phyloP scores from a whole-genome alignment of 1,140 invertebrate species.

The Drosophila kepulauana region DNA sequence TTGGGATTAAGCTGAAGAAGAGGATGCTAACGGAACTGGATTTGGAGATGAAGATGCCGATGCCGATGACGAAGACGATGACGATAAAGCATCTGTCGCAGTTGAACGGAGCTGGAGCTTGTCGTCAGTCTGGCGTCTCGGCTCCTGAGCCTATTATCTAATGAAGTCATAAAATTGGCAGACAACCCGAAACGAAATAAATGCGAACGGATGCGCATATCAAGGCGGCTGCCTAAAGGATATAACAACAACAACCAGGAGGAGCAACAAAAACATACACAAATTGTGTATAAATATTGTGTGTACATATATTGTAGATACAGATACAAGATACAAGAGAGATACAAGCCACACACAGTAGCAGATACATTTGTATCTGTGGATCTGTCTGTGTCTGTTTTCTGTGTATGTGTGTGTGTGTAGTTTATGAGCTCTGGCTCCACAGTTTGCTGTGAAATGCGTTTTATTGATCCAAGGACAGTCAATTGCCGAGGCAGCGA shows the following conservation, averaged over 20 bases:
- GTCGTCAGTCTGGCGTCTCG: conserved; percentile 56
- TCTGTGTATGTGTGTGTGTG: conserved; percentile 2
- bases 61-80: no score
- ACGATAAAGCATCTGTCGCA: no score
- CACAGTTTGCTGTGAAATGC: conserved; percentile 46
- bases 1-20: not conserved
- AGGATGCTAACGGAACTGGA: not conserved
- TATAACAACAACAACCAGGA: conserved; percentile 17
- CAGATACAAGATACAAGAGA: not conserved
- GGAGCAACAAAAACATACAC: conserved; percentile 7
- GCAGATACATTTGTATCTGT: conserved; percentile 8
- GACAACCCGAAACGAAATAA: conserved; percentile 37
- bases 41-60: not conserved
- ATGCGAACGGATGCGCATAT: conserved; percentile 29
- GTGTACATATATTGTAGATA: not conserved
- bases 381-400: not conserved
- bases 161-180: conserved; percentile 72
- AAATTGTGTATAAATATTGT: conserved; percentile 14
- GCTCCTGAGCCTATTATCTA: conserved; percentile 53
- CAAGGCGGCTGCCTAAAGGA: conserved; percentile 37
- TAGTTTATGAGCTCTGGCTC: conserved; percentile 18
- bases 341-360: not conserved
- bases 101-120: not conserved
- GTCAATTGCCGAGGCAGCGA: conserved; percentile 45
- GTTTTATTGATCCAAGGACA: conserved; percentile 78